A percentile compares a stretch with the other conserved stretches of the same genome.
Evolutionary conservation across 2,113 vertebrate genomes (phyloP).

Genomic region (Vidua chalybeata): DNA sequence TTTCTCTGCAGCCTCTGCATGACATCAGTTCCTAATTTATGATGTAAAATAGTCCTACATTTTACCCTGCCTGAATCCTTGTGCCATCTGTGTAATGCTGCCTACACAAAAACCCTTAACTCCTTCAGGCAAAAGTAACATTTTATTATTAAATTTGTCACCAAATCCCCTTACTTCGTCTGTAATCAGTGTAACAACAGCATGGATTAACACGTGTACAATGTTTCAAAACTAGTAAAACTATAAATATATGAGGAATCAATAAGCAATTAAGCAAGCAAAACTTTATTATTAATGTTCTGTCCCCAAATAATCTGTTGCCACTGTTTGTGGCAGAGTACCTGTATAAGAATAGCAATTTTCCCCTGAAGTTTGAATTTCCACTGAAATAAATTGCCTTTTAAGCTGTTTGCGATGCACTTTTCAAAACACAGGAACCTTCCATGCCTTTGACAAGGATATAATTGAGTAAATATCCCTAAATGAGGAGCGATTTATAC

Average conservation of each 20-base stretch:
- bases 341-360: not conserved
- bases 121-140: not conserved
- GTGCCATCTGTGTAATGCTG: not conserved
- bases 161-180: not conserved
- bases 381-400: not conserved
- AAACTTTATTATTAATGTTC: not conserved
- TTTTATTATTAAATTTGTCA: not conserved
- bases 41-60: not conserved
- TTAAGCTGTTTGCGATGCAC: not conserved
- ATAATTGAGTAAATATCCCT: not conserved
- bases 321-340: not conserved
- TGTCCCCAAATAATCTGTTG: not conserved
- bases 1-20: not conserved
- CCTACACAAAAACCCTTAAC: not conserved
- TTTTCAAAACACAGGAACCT: not conserved
- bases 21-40: not conserved
- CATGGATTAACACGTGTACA: not conserved
- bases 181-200: not conserved
- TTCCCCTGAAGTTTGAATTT: not conserved
- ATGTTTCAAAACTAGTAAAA: not conserved
- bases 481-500: not conserved
- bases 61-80: not conserved
- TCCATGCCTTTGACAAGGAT: not conserved
- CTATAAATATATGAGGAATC: not conserved
- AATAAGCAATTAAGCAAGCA: not conserved